Base-by-base conservation (phyloP, 1,140 invertebrate genomes). In the Hyposmocoma kahamanoa region DNA sequence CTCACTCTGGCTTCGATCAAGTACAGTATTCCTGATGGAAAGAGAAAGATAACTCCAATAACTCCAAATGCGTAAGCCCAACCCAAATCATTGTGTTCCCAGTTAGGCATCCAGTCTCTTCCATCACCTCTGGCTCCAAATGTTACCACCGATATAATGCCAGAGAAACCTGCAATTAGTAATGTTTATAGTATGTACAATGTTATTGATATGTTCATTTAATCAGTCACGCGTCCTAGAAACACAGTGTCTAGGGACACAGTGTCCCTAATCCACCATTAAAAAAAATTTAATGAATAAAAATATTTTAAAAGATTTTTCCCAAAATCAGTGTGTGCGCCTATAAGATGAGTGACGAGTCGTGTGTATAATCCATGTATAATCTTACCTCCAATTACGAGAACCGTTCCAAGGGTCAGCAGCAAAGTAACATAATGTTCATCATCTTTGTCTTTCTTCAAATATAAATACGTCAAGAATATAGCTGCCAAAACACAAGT, bases 71-170 rank as follows among this genome's bases (percentile, higher is more conserved):
- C 97, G 86, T 92, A 99, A 1, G 96, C 96, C 96, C 96, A 99
- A 2, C 96, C 93, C n/a, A 98, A 89, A 70, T 96, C 92, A 84
- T 98, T 98, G 67, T 97, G 95, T 63, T 98, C 95, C 90, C 96
- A 98, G 67, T 97, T 91, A 0, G 97, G 97, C 94, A 98, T 97
- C 97, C 97, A 99, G 66, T 96, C 94, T 19, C 97, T 87, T 1
- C 95, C 92, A 83, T 98, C 96, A 9, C 96, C 97, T 67, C 92
- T 89, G 0, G 92, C 91, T 21, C 97, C 97, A 87, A 98, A 98
- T 19, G 87, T 89, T 0, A 89, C 78, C 13, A 90, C 88, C 10
- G 89, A 88, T 67, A 90, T 87, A 3, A 90, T 77, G 1, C 95
- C 95, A 59, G 92, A 93, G 11, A 96, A 84, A 59, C 93, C 94